phyloP scores from a whole-genome alignment of 2,797 vertebrate species.

The Cirrhinus molitorella region DNA sequence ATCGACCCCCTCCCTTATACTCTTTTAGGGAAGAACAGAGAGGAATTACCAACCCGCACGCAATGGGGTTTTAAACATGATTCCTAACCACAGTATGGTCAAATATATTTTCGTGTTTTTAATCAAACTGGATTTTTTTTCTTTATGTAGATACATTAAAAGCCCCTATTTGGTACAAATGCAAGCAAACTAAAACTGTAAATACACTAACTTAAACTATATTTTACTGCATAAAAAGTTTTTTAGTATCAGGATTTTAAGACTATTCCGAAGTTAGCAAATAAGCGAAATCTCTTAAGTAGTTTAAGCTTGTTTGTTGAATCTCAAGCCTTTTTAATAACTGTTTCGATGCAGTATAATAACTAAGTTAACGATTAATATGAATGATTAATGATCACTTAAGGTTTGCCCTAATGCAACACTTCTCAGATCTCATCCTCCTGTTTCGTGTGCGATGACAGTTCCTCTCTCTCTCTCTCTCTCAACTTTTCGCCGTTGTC shows the following conservation, averaged over 20 bases:
- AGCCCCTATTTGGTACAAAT: background rate
- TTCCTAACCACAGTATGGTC: background rate
- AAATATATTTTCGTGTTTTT: background rate
- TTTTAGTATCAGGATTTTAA: background rate
- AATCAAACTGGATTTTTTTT: background rate
- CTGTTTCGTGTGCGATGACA: background rate
- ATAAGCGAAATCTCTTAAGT: no score
- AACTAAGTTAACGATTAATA: background rate
- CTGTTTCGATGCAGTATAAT: background rate
- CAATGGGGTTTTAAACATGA: constrained; percentile 26
- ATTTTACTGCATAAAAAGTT: no score
- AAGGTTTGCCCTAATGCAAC: constrained; percentile 24
- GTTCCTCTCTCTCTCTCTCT: background rate
- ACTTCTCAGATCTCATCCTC: constrained; percentile 8
- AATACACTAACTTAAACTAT: background rate
- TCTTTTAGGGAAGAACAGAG: constrained; percentile 53
- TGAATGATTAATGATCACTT: background rate
- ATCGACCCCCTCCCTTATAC: constrained; percentile 29
- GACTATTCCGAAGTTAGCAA: no score
- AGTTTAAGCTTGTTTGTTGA: background rate
- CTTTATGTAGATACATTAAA: background rate
- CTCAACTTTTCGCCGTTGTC: constrained; percentile 29
- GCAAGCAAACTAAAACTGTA: background rate
- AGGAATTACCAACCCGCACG: constrained; percentile 41
- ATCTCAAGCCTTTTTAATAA: background rate